phyloP scores from a whole-genome alignment of 2,113 vertebrate species.

The Cygnus buccinator region DNA sequence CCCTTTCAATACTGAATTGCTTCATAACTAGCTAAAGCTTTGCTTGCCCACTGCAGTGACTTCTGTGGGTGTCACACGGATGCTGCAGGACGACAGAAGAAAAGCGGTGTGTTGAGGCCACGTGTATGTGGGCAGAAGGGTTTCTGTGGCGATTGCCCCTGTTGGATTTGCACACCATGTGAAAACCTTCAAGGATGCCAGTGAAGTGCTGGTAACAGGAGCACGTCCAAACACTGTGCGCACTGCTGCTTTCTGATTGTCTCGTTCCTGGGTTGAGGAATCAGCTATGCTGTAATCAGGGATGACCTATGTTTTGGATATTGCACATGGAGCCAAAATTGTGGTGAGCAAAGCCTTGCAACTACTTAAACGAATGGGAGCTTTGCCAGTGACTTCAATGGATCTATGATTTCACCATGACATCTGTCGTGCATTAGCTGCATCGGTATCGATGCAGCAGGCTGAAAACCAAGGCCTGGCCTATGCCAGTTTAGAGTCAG shows the following conservation, averaged over 20 bases:
- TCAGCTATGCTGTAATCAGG: background rate
- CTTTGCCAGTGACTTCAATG: conserved; percentile 44
- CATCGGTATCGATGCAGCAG: background rate
- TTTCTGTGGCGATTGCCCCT: background rate
- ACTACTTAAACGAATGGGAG: background rate
- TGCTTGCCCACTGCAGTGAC: background rate
- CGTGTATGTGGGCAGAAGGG: background rate
- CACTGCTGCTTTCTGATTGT: rapidly evolving
- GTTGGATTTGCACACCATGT: background rate
- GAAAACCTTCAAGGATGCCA: background rate
- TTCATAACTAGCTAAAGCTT: background rate
- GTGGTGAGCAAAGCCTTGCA: conserved; percentile 12
- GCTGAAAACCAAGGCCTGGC: conserved; percentile 32
- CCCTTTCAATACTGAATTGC: background rate
- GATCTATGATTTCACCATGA: conserved; percentile 40
- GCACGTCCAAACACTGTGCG: background rate
- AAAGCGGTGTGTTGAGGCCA: background rate
- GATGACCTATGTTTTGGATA: background rate
- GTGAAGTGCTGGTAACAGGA: background rate
- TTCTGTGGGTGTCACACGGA: background rate
- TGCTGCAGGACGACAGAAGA: background rate
- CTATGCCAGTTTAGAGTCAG: background rate
- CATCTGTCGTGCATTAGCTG: conserved; percentile 38
- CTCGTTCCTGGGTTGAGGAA: background rate
- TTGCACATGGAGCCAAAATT: background rate